These are phyloP conservation scores for Thermophis baileyi DNA, from an alignment of 2,113 vertebrate species.

Conservation along the genomic window DNA sequence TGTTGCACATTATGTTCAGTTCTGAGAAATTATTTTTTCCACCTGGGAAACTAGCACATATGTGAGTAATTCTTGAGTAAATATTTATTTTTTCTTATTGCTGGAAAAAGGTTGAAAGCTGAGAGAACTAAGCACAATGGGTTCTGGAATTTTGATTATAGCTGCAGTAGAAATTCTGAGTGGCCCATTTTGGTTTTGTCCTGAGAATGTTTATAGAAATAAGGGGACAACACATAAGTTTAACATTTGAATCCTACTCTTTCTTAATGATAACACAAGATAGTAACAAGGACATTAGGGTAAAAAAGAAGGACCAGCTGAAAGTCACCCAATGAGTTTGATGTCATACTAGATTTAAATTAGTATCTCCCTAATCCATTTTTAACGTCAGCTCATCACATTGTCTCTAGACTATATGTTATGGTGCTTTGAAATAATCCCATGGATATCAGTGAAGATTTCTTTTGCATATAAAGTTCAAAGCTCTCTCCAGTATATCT, in stretches of 20 bases:
- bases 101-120: not conserved
- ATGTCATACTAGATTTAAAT: not conserved
- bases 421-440: not conserved
- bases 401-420: not conserved
- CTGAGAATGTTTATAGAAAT: not conserved
- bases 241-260: not conserved
- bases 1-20: not conserved
- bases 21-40: not conserved
- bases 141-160: not conserved
- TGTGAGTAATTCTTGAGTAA: not conserved
- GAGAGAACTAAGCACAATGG: not conserved
- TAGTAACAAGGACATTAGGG: not conserved
- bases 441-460: not conserved
- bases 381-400: not conserved
- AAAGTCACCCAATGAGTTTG: not conserved
- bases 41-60: not conserved
- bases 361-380: not conserved
- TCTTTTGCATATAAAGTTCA: not conserved
- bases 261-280: not conserved
- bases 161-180: not conserved
- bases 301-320: not conserved
- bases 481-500: not conserved
- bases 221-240: not conserved
- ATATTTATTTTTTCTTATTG: accelerated
- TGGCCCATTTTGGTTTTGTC: not conserved